Evolutionary conservation across 2,888 invertebrate genomes (phyloP), one percentile per base, ranked within the genome.

Genomic region (Chouioia cunea): DNA sequence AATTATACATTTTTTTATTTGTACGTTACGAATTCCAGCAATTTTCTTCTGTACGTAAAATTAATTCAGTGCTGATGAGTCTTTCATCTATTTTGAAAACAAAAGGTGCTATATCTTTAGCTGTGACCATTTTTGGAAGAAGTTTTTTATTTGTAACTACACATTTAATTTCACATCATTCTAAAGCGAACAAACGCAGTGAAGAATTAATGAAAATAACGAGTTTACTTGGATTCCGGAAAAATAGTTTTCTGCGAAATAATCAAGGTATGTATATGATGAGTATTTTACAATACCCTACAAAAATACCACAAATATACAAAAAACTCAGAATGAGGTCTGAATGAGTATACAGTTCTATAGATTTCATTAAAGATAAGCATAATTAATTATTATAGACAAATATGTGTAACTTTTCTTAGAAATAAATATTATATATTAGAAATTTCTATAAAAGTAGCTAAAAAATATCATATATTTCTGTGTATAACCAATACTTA

Each of bases 81-180:
- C 65, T 57, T 43, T 63, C 57, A 22, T 62, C 27, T 23, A 46
- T 71, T 53, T 66, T 66, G 0, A 65, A 66, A 36, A 71, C 71
- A 0, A 71, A 71, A 63, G 71, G 71, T 14, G 71, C 71, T 16
- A 27, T 71, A 46, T 57, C 46, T 1, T 36, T 71, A 46, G 23
- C 57, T 16, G 14, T 71, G 14, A 58, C 48, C 4, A 58, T 71
- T 16, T 66, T 71, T 46, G 65, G 66, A 22, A 50, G 46, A 20
- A 71, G 65, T 36, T 66, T 71, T 57, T 58, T 71, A 66, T 71
- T 71, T 23, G 36, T 71, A 20, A 71, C 62, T 16, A 46, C 57
- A 4, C 71, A 71, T 58, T 58, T 71, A 20, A 12, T 65, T 44
- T 27, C 71, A 0, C 66, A 71, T 57, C 15, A 14, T 22, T 20